Base-by-base conservation (phyloP, 2,113 vertebrate species). In the Forbesichthys papilliferus region DNA sequence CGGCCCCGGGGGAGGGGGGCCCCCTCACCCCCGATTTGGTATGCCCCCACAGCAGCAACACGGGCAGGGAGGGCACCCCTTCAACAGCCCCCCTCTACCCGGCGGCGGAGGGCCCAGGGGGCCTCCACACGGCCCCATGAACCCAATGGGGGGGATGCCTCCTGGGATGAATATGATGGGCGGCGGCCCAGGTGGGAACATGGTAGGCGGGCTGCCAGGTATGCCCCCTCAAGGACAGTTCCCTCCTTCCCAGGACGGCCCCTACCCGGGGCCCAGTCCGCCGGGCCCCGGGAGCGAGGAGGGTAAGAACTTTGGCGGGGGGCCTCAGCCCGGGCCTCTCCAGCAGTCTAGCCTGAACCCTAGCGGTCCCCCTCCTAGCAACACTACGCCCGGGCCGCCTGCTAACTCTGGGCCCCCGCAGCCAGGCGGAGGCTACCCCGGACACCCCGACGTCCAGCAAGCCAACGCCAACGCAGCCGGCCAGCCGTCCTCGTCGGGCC, bases 191-290 rank as follows among this genome's bases (percentile, higher is more conserved):
- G 91, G 89, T 64, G 86, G 88, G 51, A 93, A 89, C 69, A 93
- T 94, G 90, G 88, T 92, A 9, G 96, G 96, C 61, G 88, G 92
- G 11, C 93, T 96, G 54, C 93, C 95, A 9, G 85, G 93, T 3
- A 89, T 92, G 48, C 94, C 95, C 42, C 95, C 96, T 56, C 98
- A 96, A 78, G 96, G 95, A 89, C 95, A 96, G 54, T 95, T 96
- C 2, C 93, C 95, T 10, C 88, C 95, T 54, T 90, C 91, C 42
- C 96, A 92, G 61, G 93, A 93, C 61, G 91, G 91, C 11, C 90
- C 92, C 1, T 93, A 92, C 68, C 87, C 91, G n/a, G 92, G 92
- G 10, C 92, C 92, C 42, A 92, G 92, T 76, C 90, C 93, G 0
- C 93, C 93, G 11, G 88, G 91, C 34, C 93, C 92, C n/a, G 88